Base-by-base conservation (phyloP, 35 echinoderm and acorn worm genomes). In the Anneissia japonica region DNA sequence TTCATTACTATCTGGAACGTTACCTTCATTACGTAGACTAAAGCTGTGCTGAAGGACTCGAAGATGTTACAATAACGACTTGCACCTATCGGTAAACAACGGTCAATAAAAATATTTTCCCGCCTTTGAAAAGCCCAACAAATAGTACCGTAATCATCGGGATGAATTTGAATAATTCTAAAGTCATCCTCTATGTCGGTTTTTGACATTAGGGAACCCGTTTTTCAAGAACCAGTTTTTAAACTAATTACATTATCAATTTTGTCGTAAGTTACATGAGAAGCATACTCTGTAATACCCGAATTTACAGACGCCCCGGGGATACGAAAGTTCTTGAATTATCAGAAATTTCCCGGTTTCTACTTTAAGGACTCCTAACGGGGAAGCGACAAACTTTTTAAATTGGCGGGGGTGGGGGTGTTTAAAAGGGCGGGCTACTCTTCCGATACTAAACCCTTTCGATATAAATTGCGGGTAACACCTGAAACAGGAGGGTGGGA, bases 171-270 rank as follows among this genome's bases (percentile, higher is more conserved):
- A 11, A 91, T 39, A 0, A 91, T 36, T 7, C 89, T 33, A 86
- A 91, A 86, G 9, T 75, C 84, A 21, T 75, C 86, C 77, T 86
- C 46, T 26, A 91, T 91, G 35, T 91, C 89, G 17, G 84, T 41
- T 64, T 91, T 91, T 13, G 81, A 83, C 26, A 91, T 12, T 14
- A 79, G 32, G 2, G 74, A 74, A 10, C 4, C 74, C 83, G 4
- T 46, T 6, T 1, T 7, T n/a, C 30, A 31, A 21, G 1, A 79
- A 40, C 9, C 85, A 30, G 13, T 79, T n/a, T n/a, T n/a, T n/a
- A n/a, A n/a, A n/a, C n/a, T 31, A 81, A 85, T 46, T n/a, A 83
- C 89, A 4, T 79, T 34, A 64, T 91, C 89, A 51, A 91, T 79
- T 36, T 36, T 88, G 73, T 77, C 37, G 45, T 88, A 88, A 26